Evolutionary conservation across 2,797 vertebrate genomes (phyloP).

Genomic region (Alosa sapidissima): DNA sequence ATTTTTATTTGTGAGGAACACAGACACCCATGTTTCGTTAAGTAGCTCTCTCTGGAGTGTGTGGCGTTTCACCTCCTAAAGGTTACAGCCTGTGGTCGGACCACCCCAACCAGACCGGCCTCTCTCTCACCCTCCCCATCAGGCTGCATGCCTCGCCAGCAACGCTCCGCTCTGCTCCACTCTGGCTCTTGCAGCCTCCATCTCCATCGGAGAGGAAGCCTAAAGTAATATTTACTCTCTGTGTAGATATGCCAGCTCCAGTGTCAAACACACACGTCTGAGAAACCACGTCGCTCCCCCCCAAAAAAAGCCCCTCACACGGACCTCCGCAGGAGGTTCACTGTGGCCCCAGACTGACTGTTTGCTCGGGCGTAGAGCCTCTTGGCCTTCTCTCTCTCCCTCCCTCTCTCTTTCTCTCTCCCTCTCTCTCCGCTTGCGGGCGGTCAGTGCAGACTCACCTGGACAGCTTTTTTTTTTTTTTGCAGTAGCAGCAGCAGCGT

Average conservation of each 20-base stretch:
- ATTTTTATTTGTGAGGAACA: conserved; percentile 58
- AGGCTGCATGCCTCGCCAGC: neutral
- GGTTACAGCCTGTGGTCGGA: conserved; percentile 47
- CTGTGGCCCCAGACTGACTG: neutral
- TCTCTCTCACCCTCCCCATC: neutral
- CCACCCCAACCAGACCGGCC: conserved; percentile 48
- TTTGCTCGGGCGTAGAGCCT: neutral
- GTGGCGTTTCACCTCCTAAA: conserved; percentile 55
- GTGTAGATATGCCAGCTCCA: neutral
- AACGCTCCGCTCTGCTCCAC: neutral
- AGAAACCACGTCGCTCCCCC: conserved; percentile 32
- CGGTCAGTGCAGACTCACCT: neutral
- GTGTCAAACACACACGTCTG: conserved; percentile 33
- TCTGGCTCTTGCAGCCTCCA: neutral
- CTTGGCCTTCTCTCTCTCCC: conserved; percentile 1
- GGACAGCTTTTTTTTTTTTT: neutral
- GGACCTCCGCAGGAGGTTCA: neutral
- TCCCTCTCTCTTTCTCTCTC: conserved; percentile 42
- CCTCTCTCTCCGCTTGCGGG: neutral
- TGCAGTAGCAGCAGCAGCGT: neutral
- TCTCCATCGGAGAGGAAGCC: conserved; percentile 2
- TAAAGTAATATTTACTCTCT: neutral
- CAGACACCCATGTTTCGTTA: conserved; percentile 32
- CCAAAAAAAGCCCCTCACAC: conserved; percentile 16
- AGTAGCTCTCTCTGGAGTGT: conserved; percentile 33